Evolutionary conservation across 2,888 invertebrate species (phyloP), one percentile per base, ranked within the genome.

Genomic region (Sesamia inferens): DNA sequence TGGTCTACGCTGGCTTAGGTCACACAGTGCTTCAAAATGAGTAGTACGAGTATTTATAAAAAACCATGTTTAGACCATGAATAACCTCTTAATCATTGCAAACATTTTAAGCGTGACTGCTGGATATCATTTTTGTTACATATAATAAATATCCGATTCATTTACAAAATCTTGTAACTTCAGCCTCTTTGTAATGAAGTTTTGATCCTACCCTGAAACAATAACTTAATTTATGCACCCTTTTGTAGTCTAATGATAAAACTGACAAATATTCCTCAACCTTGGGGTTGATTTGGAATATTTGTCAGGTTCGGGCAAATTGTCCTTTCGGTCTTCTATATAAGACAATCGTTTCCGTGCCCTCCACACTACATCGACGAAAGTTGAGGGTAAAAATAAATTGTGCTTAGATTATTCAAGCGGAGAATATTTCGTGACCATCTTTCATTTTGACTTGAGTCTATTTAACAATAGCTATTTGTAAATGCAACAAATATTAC

Each of bases 401-500:
- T 39, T 19, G 59, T 61, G 59, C 0, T 61, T 11, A 22, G 3
- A n/a, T 47, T 14, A 31, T 31, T 64, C 7, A 22, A 47, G 39
- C 11, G 19, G 10, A 3, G 1, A 14, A 24, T 59, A 57, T 71
- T 68, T 7, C 11, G 24, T n/a, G 42, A 63, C 42, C 54, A 67
- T 82, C 11, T 48, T 55, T 69, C 48, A 76, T 57, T 51, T 16
- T 51, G n/a, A n/a, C 6, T n/a, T n/a, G n/a, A n/a, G n/a, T 31
- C 14, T 22, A 68, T 74, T 64, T 22, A 59, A 48, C n/a, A 64
- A 64, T 54, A 13, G 42, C 42, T 67, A 57, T 22, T 64, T 80
- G 47, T 68, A 6, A 75, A 64, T 22, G 11, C n/a, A 71, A 68
- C 51, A 74, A n/a, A n/a, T 79, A 74, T 74, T 67, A 31, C 39